Base-by-base conservation (phyloP, 2,113 vertebrate species). In the Cathartes aura region DNA sequence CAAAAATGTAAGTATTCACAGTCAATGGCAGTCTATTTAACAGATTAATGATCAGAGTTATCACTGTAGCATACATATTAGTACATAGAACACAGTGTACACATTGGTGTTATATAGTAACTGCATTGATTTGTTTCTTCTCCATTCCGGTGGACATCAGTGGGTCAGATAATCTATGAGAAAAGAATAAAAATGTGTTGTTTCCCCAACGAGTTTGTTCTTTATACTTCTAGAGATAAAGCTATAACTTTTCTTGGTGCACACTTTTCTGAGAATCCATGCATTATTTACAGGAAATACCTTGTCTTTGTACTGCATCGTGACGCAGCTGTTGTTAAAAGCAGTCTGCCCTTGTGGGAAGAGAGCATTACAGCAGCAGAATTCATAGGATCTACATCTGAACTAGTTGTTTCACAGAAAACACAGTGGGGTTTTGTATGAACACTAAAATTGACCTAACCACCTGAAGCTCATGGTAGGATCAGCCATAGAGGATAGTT, bases 201-300 rank as follows among this genome's bases (percentile, higher is more conserved):
- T 55, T 93, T 73, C 27, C 30, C 36, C 20, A 56, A 80, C 89
- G 15, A 20, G 32, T 36, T 85, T 63, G 2, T 36, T 38, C 64
- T 82, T 83, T 68, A 23, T 48, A 30, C 19, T 76, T 93, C 36
- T 60, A 38, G 53, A 83, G 34, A 60, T 53, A 85, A 93, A 71
- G 36, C 5, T 79, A 6, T 58, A 73, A 58, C 45, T 87, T 76
- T 56, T 93, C n/a, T 62, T 90, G 8, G 15, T 55, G 10, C 12
- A 66, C 17, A 22, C 16, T 87, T 70, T 83, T 83, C 50, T 70
- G 42, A 90, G 71, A 93, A 68, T 60, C 40, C 9, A 64, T 88
- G n/a, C 13, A 66, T 90, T 84, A 89, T 89, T 96, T 92, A 81
- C 45, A 59, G 59, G 63, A 95, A 78, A 88, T 74, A 73, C 55